Evolutionary conservation across 2,113 vertebrate genomes (phyloP).

Genomic region (Bubo bubo): DNA sequence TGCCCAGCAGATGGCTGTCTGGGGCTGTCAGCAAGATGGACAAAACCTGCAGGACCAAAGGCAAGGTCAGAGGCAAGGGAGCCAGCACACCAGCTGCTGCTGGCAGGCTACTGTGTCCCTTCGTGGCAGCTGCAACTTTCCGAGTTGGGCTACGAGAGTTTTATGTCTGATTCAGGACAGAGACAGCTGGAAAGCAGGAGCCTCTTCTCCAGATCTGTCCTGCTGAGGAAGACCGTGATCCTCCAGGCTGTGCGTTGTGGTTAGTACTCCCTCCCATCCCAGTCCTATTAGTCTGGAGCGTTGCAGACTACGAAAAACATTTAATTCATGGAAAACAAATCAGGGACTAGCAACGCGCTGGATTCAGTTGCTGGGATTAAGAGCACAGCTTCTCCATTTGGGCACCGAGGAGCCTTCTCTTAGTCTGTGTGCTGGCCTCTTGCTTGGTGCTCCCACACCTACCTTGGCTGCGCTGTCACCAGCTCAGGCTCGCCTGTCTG

Average conservation of each 20-base stretch:
- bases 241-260: not conserved
- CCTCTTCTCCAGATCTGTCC: not conserved
- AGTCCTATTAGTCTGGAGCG: not conserved
- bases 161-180: not conserved
- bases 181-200: not conserved
- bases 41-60: not conserved
- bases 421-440: not conserved
- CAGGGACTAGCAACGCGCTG: rapidly evolving
- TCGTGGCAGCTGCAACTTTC: not conserved
- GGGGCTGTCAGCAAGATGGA: not conserved
- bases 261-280: not conserved
- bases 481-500: not conserved
- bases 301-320: not conserved
- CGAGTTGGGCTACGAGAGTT: not conserved
- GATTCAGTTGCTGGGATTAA: not conserved
- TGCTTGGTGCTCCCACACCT: not conserved
- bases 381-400: not conserved
- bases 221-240: not conserved
- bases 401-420: not conserved
- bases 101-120: rapidly evolving
- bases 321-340: not conserved
- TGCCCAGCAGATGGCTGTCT: slow-evolving; percentile 37
- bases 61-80: not conserved
- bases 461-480: not conserved
- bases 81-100: not conserved